Base-by-base conservation (phyloP, 2,888 invertebrate species). In the Blastobasis adustella region DNA sequence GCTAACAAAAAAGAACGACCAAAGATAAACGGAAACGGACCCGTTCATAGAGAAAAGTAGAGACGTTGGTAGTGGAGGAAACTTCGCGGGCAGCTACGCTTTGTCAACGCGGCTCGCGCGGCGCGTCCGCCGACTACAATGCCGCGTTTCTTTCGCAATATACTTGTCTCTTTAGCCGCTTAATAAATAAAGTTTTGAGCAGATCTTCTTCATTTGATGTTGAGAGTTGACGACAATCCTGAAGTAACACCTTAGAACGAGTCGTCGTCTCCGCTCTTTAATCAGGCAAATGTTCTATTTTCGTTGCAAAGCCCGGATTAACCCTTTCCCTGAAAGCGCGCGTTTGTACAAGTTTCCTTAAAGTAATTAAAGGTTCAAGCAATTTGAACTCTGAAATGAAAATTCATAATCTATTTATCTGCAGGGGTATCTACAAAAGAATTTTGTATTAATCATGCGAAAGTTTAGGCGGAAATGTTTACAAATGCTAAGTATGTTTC, bases 1-100 rank as follows among this genome's bases (percentile, higher is more conserved):
- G 69, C 71, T 69, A 73, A 76, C 78, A 80, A 82, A 84, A 81
- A 81, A 66, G 67, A 69, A 79, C 68, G 71, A 74, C 73, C 74
- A 76, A 81, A 83, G 82, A 84, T 85, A 85, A 84, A 81, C 83
- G 80, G 82, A 84, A 85, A 79, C 80, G 77, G 81, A 77, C 76
- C 69, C 76, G 79, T 76, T 82, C 82, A 78, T 79, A 80, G 78
- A 83, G 81, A 83, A 84, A 82, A 80, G 76, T 78, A 79, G 71
- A 71, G 71, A 76, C 73, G 75, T 68, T 71, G 67, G 68, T 71
- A 73, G 74, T 67, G 76, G 73, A 76, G 76, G 76, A 82, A 86
- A 85, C 76, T 83, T 84, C 71, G 73, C 63, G 74, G 72, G 61
- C 69, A 76, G 71, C 71, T 73, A 70, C 9, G 10, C n/a, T 42